Conservation (phyloP, 2,888 invertebrate genomes). For the Brachypalpus laphriformis region DNA sequence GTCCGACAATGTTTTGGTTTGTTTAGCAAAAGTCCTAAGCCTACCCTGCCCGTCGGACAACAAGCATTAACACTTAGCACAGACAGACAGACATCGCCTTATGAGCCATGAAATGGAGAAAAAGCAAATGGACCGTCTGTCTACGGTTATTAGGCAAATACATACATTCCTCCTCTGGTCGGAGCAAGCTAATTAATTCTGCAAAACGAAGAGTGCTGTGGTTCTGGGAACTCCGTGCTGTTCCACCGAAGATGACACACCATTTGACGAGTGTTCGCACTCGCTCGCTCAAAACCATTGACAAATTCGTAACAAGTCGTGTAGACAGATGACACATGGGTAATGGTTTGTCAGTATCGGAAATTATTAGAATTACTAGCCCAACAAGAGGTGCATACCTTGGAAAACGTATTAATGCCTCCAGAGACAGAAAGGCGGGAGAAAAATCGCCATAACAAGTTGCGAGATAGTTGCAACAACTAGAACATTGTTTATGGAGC, state of each 20-base stretch:
- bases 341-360: slow-evolving; percentile 54
- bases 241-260: slow-evolving; percentile 12
- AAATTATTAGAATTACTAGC: slow-evolving; percentile 39
- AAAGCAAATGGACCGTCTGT: slow-evolving; percentile 29
- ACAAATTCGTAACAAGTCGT: slow-evolving; percentile 58
- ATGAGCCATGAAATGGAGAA: slow-evolving; percentile 43
- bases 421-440: slow-evolving; percentile 29
- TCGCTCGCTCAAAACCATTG: slow-evolving; percentile 21
- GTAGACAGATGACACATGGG: slow-evolving; percentile 56
- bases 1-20: slow-evolving; percentile 50
- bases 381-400: slow-evolving; percentile 16
- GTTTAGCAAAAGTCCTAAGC: slow-evolving; percentile 38
- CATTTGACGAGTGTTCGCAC: background rate
- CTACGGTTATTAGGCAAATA: slow-evolving; percentile 8
- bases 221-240: slow-evolving; percentile 57
- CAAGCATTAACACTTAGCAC: slow-evolving; percentile 4
- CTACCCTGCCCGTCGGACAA: background rate
- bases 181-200: slow-evolving; percentile 30
- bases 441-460: slow-evolving; percentile 31
- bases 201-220: slow-evolving; percentile 3
- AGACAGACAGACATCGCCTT: slow-evolving; percentile 23
- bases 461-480: background rate
- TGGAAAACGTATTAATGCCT: slow-evolving; percentile 50
- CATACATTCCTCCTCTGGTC: background rate
- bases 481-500: background rate